Evolutionary conservation across 2,888 invertebrate species (phyloP), one percentile per base, ranked within the genome.

Genomic region (Octonoba sinensis): DNA sequence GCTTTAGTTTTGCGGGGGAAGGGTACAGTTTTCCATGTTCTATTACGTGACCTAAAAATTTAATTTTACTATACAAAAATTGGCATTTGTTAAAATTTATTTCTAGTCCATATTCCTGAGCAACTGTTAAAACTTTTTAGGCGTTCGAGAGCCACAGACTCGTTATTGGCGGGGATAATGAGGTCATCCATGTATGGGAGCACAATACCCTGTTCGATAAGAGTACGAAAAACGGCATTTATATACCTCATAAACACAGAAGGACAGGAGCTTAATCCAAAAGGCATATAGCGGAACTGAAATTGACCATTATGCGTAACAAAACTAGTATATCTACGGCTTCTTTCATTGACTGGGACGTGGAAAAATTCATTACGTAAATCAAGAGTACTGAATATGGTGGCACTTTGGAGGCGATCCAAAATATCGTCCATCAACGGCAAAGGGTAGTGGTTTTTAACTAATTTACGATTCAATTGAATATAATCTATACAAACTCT

Each of bases 141-240:
- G 15, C 36, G 16, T 6, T 46, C 66, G 3, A 56, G 0, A 13
- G 18, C 66, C 47, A 67, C 66, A 15, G 22, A 24, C n/a, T n/a
- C 15, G 15, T 11, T n/a, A 1, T 22, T 13, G 4, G 69, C 8
- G 1, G 15, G 22, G 3, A 76, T 69, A 1, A 76, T 60, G 1
- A 69, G 8, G 18, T 69, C 60, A 51, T 76, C 76, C 51, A 69
- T 47, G 8, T 76, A 76, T 6, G 62, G 59, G 36, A 76, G 22
- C n/a, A 62, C 54, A 16, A 67, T 69, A 13, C 27, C 60, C 3
- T 67, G 27, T 22, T 47, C 22, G 16, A 74, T 64, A 2, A 65
- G 18, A 13, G 44, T 20, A n/a, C 44, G 13, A 20, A 74, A 66
- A 22, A 74, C 47, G n/a, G 11, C 54, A 47, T 74, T 46, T 0